Base-by-base conservation (phyloP, 2,888 invertebrate species). In the Drosophila macrothrix region DNA sequence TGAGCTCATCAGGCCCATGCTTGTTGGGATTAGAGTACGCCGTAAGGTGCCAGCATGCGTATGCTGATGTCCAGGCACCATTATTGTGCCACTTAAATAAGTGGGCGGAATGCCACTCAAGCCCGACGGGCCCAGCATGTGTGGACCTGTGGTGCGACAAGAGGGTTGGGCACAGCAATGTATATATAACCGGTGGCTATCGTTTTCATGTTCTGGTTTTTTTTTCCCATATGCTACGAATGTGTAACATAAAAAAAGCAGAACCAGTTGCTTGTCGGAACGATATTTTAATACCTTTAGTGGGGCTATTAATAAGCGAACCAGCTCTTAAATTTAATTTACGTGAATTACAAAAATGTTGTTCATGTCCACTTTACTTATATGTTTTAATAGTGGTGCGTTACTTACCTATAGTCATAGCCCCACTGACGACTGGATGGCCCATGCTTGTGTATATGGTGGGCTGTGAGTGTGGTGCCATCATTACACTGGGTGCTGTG, bases 11-110 rank as follows among this genome's bases (percentile, higher is more conserved):
- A 92, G 67, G 4, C 92, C 92, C 87, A 92, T 91, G 80, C 91
- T 91, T 4, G 92, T 92, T 25, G 93, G 93, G 73, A 93, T 88
- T 67, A 92, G 73, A 31, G 92, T 92, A 37, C 93, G 91, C 12
- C 93, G 88, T 66, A 93, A 76, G 25, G 93, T 93, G 10, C 92
- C 92, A 4, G 79, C 73, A 50, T 92, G 92, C 6, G 90, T 84
- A 64, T 91, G 91, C 64, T 92, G 92, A 66, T 91, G 91, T 9
- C 92, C 92, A n/a, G 92, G 90, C 56, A 92, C 91, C 82, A 93
- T 86, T 68, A 93, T 90, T 7, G 92, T 88, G 60, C 92, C 92
- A 58, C 91, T 90, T 52, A 93, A 75, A 75, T 92, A 93, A 39
- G 92, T 88, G 43, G 92, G 91, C 7, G 93, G 81, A 35, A 91